These are phyloP conservation scores for Enoplosus armatus DNA, from an alignment of 2,797 vertebrate species.

Conservation along the genomic window DNA sequence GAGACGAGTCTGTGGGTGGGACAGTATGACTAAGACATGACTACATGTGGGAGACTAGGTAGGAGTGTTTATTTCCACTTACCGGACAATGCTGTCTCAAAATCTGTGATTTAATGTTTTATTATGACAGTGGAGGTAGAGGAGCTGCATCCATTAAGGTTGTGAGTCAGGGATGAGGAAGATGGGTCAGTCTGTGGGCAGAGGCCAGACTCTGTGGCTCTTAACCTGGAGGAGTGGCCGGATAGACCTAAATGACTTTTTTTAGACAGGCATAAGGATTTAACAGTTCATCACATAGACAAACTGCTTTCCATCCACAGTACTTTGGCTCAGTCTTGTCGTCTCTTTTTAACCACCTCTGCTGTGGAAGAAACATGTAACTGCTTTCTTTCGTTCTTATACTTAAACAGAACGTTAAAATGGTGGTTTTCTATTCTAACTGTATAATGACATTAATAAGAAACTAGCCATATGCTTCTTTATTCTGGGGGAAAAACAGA, in stretches of 20 bases:
- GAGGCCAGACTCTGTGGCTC: conserved; percentile 64
- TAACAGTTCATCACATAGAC: conserved; percentile 61
- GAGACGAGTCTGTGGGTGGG: conserved; percentile 66
- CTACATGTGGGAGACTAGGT: conserved; percentile 59
- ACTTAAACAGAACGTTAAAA: background rate
- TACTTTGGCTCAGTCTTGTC: conserved; percentile 34
- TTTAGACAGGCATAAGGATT: conserved; percentile 56
- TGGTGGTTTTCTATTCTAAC: conserved; percentile 1
- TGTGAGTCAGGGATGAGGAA: conserved; percentile 68
- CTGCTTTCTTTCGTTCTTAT: background rate
- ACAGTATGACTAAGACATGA: conserved; percentile 65
- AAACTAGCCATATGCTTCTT: background rate
- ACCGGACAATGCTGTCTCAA: conserved; percentile 56
- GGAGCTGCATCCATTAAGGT: conserved; percentile 63
- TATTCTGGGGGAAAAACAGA: background rate
- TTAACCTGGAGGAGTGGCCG: conserved; percentile 58
- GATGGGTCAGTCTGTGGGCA: conserved; percentile 63
- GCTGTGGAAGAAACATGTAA: conserved; percentile 29
- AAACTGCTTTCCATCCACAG: conserved; percentile 53
- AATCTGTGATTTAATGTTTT: conserved; percentile 66
- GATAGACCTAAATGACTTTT: conserved; percentile 49
- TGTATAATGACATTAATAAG: conserved; percentile 2
- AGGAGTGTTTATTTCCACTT: conserved; percentile 70
- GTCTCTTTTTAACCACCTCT: conserved; percentile 28
- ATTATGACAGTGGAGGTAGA: conserved; percentile 67